A percentile compares a stretch with the other conserved stretches of the same genome.
Evolutionary conservation across 2,888 invertebrate species (phyloP).

Genomic region (Caenorhabditis drosophilae): DNA sequence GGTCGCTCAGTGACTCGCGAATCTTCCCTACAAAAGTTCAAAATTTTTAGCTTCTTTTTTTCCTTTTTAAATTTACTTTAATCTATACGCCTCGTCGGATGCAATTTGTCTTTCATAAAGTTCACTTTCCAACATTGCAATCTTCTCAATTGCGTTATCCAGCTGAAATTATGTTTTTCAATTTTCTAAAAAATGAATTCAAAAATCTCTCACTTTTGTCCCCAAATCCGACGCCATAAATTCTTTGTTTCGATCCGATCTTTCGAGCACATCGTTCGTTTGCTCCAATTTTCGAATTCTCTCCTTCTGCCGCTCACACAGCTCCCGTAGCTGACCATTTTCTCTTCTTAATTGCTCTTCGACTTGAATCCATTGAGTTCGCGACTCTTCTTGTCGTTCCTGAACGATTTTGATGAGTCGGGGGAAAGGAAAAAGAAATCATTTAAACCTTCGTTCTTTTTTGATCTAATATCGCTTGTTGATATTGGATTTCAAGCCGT

Average conservation of each 20-base stretch:
- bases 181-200: neutral
- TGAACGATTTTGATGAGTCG: neutral
- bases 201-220: constrained; percentile 5
- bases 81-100: constrained; percentile 41
- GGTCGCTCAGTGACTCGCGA: constrained; percentile 31
- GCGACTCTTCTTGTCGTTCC: constrained; percentile 28
- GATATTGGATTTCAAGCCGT: constrained; percentile 7
- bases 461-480: constrained; percentile 13
- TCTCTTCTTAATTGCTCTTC: constrained; percentile 32
- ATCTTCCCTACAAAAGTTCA: constrained; percentile 8
- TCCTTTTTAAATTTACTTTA: constrained; percentile 24
- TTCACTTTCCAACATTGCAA: constrained; percentile 43
- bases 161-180: constrained; percentile 11
- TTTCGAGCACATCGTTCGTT: constrained; percentile 44
- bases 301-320: constrained; percentile 10
- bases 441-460: constrained; percentile 17
- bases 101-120: constrained; percentile 42
- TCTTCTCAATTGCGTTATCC: constrained; percentile 41
- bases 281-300: constrained; percentile 39
- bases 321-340: constrained; percentile 16
- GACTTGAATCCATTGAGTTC: constrained; percentile 24
- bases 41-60: neutral
- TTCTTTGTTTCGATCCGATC: constrained; percentile 41
- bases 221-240: constrained; percentile 36
- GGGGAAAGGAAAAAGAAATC: neutral